Percentiles rank a stretch among this genome's conserved stretches.
Conservation (phyloP, 2,888 invertebrate genomes). For the Ectemnius continuus region DNA sequence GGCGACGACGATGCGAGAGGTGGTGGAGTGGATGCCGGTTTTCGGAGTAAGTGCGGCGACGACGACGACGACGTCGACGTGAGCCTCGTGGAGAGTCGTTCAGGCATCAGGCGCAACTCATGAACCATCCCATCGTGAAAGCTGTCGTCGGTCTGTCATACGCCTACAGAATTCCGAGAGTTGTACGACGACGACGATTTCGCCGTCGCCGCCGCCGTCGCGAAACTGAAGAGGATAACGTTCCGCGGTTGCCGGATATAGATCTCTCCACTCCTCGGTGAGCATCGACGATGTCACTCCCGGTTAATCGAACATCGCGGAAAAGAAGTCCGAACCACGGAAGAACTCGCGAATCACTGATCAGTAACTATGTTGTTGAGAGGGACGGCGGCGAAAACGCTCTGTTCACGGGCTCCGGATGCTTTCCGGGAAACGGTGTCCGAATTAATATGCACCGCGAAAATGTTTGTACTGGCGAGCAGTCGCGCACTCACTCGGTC, state of each 20-base stretch:
- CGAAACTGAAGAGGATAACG: constrained; percentile 24
- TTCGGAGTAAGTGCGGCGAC: constrained; percentile 8
- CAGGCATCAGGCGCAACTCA: constrained; percentile 43
- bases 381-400: neutral
- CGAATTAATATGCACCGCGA: constrained; percentile 42
- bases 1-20: constrained; percentile 16
- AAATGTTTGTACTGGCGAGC: constrained; percentile 43
- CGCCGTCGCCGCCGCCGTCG: constrained; percentile 47
- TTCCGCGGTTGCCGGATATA: constrained; percentile 19
- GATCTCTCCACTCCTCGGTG: constrained; percentile 16
- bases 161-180: constrained; percentile 23
- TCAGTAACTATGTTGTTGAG: constrained; percentile 25
- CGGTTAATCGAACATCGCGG: constrained; percentile 29
- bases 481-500: constrained; percentile 54
- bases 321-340: constrained; percentile 17
- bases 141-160: constrained; percentile 32
- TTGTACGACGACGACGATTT: constrained; percentile 40
- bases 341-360: constrained; percentile 8
- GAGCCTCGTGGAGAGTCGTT: constrained; percentile 52
- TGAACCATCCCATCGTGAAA: constrained; percentile 39
- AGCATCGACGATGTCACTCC: constrained; percentile 44
- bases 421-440: constrained; percentile 3
- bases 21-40: constrained; percentile 20
- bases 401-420: neutral
- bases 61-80: constrained; percentile 42